Evolutionary conservation across 2,888 invertebrate genomes (phyloP).

Genomic region (Acronicta alni): DNA sequence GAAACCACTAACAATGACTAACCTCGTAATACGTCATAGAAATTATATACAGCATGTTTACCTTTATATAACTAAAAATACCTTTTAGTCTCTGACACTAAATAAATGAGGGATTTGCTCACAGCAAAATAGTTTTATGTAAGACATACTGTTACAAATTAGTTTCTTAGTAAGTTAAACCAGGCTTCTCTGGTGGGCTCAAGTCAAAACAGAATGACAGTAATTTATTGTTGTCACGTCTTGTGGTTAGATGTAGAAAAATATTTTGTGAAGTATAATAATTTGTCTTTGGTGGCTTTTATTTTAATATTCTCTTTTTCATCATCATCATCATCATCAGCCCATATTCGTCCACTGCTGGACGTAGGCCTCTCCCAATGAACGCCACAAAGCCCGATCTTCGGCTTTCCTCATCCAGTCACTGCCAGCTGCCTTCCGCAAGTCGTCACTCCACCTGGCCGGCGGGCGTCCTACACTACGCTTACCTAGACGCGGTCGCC

Average conservation of each 20-base stretch:
- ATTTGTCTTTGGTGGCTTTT: conserved; percentile 1
- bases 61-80: conserved; percentile 42
- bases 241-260: conserved; percentile 4
- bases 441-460: no score
- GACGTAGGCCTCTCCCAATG: no score
- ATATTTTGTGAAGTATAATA: background rate
- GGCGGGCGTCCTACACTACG: no score
- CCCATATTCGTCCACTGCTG: no score
- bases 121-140: conserved; percentile 36
- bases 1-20: conserved; percentile 29
- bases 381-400: no score
- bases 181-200: conserved; percentile 20
- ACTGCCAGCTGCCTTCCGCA: no score
- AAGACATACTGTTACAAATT: conserved; percentile 48
- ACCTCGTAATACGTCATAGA: conserved; percentile 30
- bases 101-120: conserved; percentile 47
- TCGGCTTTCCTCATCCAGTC: no score
- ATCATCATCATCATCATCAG: no score
- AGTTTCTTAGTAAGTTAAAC: conserved; percentile 45
- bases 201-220: conserved; percentile 19
- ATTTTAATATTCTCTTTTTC: conserved; percentile 1
- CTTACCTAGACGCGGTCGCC: no score
- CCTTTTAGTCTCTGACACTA: conserved; percentile 27
- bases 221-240: conserved; percentile 36
- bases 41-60: conserved; percentile 48